phyloP scores from a whole-genome alignment of 2,888 invertebrate genomes.

The Epinotia bilunana region DNA sequence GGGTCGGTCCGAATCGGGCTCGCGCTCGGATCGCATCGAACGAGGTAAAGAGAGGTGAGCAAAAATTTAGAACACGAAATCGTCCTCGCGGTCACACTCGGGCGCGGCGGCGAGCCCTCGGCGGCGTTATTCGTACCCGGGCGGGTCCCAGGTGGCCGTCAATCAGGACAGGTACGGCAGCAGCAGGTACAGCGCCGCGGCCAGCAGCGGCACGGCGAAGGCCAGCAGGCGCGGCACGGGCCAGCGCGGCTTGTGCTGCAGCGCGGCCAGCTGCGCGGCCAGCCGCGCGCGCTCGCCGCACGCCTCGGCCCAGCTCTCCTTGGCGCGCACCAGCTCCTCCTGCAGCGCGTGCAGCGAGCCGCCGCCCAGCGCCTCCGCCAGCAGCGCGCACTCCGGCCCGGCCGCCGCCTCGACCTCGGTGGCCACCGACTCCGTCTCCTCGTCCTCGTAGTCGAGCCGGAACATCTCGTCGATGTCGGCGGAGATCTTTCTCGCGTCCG shows the following conservation, averaged over 20 bases:
- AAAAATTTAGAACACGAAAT: constrained; percentile 48
- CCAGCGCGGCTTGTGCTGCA: constrained; percentile 84
- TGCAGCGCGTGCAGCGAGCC: constrained; percentile 87
- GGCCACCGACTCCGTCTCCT: constrained; percentile 72
- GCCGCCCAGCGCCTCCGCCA: constrained; percentile 62
- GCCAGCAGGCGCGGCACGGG: constrained; percentile 84
- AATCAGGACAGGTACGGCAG: constrained; percentile 86
- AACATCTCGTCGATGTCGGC: constrained; percentile 80
- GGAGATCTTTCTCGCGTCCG: constrained; percentile 70
- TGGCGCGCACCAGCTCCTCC: constrained; percentile 89
- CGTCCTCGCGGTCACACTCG: constrained; percentile 36
- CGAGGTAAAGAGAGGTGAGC: constrained; percentile 55
- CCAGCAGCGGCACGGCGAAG: constrained; percentile 83
- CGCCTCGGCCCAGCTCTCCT: constrained; percentile 88
- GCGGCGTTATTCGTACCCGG: constrained; percentile 73
- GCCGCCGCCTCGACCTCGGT: constrained; percentile 65
- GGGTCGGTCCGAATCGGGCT: constrained; percentile 49
- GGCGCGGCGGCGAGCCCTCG: constrained; percentile 14
- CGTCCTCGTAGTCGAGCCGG: constrained; percentile 75
- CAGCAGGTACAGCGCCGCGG: constrained; percentile 84
- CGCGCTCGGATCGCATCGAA: constrained; percentile 46
- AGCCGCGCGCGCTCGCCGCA: constrained; percentile 86
- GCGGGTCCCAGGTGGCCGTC: constrained; percentile 84
- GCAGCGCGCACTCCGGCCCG: constrained; percentile 39
- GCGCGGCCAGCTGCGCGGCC: constrained; percentile 83